Base-by-base conservation (phyloP, 2,888 invertebrate species). In the Bombyx huttoni region DNA sequence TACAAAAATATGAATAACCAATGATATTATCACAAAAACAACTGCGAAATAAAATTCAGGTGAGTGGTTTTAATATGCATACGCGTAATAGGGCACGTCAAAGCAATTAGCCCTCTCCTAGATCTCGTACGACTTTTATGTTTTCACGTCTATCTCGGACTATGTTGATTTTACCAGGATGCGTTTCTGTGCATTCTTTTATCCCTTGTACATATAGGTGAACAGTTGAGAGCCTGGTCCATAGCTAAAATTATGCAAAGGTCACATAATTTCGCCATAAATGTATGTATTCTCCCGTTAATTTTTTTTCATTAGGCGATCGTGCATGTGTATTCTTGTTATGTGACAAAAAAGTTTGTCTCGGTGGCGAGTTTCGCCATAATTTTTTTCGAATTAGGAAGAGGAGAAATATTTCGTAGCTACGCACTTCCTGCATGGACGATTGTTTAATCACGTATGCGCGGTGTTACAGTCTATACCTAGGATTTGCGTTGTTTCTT, bases 101-200 rank as follows among this genome's bases (percentile, higher is more conserved):
- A 60, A 59, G 54, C 58, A 59, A 73, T 77, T 74, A 70, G 70
- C 75, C 68, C 52, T 73, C 73, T 72, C 75, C 56, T 60, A 62
- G 59, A 77, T 79, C 73, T 79, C 73, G 75, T 72, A 77, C 75
- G 75, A 57, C 60, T 78, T 73, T 74, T 73, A 69, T 73, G 74
- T 80, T 78, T 80, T 80, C 70, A 73, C 74, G 70, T 70, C 67
- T 75, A 74, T 67, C 66, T 72, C 70, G 73, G 72, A 63, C 64
- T 65, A 58, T 74, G 64, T 69, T 75, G 58, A 70, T 70, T 63
- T 64, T 65, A 64, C 63, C 60, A 58, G 56, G 63, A 72, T 77
- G 76, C 67, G 70, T 75, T 77, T 75, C 76, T 78, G 75, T 75
- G 75, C 75, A 78, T 78, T 68, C 66, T 65, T 58, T 57, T 67